Evolutionary conservation across 2,113 vertebrate species (phyloP).

Genomic region (Phainopepla nitens): DNA sequence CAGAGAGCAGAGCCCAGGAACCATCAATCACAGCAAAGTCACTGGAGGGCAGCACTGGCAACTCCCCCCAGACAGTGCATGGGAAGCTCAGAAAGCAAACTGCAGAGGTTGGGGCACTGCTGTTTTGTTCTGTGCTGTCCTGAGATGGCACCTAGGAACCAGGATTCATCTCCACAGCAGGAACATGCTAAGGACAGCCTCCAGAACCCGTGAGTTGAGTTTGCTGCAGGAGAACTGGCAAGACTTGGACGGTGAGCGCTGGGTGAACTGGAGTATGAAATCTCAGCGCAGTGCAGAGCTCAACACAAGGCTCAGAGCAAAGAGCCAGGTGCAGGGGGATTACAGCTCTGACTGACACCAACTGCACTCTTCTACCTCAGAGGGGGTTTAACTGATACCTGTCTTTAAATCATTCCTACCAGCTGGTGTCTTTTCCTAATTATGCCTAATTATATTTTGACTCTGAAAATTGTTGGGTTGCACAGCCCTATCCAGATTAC

Average conservation of each 20-base stretch:
- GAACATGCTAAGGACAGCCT: not conserved
- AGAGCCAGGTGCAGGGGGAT: not conserved
- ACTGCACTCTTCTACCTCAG: not conserved
- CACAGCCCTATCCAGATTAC: not conserved
- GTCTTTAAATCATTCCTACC: not conserved
- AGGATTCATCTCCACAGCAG: not conserved
- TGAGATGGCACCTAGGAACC: not conserved
- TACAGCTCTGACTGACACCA: not conserved
- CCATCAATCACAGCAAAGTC: not conserved
- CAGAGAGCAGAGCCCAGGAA: not conserved
- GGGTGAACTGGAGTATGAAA: not conserved
- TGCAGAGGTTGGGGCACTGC: not conserved
- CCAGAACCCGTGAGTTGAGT: fast-evolving
- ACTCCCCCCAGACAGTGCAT: fast-evolving
- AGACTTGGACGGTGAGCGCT: not conserved
- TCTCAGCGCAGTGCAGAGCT: not conserved
- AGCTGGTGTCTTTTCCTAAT: not conserved
- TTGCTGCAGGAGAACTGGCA: not conserved
- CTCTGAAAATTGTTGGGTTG: not conserved
- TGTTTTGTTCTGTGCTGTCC: not conserved
- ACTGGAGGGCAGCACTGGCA: fast-evolving
- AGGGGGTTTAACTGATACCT: not conserved
- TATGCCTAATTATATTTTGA: not conserved
- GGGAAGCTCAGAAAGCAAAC: not conserved
- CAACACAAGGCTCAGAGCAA: not conserved